Evolutionary conservation across 2,797 vertebrate genomes (phyloP), one percentile per base, ranked within the genome.

Genomic region (Enteromius trimaculatus): DNA sequence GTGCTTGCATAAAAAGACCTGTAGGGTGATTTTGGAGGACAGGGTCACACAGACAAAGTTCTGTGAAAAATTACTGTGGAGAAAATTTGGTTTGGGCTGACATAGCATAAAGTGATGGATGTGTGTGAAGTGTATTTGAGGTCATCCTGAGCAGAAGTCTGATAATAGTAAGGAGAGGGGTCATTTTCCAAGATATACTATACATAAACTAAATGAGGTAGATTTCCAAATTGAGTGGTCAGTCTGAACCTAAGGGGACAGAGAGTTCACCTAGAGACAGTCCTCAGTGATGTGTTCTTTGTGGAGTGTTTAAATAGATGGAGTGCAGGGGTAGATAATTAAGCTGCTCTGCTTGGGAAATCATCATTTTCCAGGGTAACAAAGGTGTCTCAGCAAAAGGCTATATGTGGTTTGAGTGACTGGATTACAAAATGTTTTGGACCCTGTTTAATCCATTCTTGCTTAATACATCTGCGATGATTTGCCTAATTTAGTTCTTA

Each of bases 331-430:
- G 55, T 23, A 1, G 55, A 60, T 60, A 60, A 60, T 60, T 60
- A 60, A 60, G n/a, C 55, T 60, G 55, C n/a, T 60, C 55, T 60
- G n/a, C 55, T 23, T 60, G 55, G n/a, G 55, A 60, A 60, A 23
- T 60, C 55, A 60, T 60, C 9, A 58, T 58, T 58, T 58, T 21
- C 55, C n/a, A 23, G 55, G 10, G 9, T 58, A 23, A 58, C 55
- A 58, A n/a, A 23, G n/a, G n/a, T 23, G 10, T 58, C 55, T 58
- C 9, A 23, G 55, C 9, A 11, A 10, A 23, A 58, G 55, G 9
- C 55, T 58, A 10, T 58, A 23, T 58, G n/a, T 23, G 10, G n/a
- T 58, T 58, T 58, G 9, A 8, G 55, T 58, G 10, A 58, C 10
- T 58, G 55, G 55, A 23, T 58, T n/a, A 58, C 53, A 58, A 58